phyloP scores from a whole-genome alignment of 2,797 vertebrate genomes.

The Saxicola maurus region DNA sequence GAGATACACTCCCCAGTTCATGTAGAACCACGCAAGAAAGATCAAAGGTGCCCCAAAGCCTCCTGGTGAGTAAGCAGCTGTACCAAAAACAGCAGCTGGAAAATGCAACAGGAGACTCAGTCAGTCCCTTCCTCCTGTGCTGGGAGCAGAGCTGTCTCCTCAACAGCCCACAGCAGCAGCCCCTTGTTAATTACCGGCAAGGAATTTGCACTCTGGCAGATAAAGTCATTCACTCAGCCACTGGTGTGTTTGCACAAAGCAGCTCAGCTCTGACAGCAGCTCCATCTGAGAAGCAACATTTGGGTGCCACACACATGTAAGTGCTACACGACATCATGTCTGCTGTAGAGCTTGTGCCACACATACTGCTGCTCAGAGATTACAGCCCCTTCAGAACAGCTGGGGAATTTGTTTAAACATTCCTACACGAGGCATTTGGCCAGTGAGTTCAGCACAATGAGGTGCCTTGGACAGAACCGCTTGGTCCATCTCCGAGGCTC shows the following conservation, averaged over 20 bases:
- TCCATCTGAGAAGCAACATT: neutral
- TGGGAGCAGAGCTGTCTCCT: neutral
- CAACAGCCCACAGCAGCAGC: conserved; percentile 15
- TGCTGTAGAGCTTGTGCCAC: neutral
- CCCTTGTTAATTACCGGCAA: conserved; percentile 34
- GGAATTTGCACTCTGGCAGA: conserved; percentile 48
- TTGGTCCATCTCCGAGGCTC: neutral
- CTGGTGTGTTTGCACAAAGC: neutral
- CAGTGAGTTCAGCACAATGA: neutral
- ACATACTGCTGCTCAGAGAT: neutral
- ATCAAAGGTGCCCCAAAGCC: conserved; percentile 32
- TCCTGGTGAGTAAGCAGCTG: conserved; percentile 47
- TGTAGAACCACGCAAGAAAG: conserved; percentile 21
- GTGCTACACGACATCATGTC: rapidly evolving
- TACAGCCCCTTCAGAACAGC: neutral
- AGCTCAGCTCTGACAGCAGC: neutral
- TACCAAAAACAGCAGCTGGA: conserved; percentile 41
- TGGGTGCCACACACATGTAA: neutral
- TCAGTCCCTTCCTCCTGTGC: neutral
- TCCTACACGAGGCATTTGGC: rapidly evolving
- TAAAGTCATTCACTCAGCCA: neutral
- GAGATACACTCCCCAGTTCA: neutral
- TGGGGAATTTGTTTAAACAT: neutral
- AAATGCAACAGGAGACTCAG: conserved; percentile 17
- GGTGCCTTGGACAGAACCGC: neutral